A percentile compares a stretch with the other conserved stretches of the same genome.
Conservation (phyloP, 2,113 vertebrate genomes). For the Saguinus midas region DNA sequence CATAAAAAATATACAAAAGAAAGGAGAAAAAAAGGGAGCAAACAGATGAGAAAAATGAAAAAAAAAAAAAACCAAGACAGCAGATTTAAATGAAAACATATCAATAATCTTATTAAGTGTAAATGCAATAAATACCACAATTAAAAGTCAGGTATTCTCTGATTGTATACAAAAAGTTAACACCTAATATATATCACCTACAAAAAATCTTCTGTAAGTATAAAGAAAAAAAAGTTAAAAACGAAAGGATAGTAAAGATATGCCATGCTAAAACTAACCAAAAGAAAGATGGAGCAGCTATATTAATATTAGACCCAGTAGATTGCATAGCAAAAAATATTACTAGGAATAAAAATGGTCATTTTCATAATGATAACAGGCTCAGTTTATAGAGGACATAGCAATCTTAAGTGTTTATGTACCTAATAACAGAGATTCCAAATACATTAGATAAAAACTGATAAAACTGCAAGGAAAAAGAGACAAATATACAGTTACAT, state of each 20-base stretch:
- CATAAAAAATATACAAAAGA: not conserved
- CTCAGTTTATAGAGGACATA: not conserved
- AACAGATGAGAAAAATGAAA: not conserved
- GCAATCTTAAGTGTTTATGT: not conserved
- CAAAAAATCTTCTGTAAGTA: not conserved
- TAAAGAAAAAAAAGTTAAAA: not conserved
- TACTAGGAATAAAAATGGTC: not conserved
- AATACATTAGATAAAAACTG: not conserved
- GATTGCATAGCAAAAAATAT: constrained; percentile 1
- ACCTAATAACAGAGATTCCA: not conserved
- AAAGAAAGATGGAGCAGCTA: not conserved
- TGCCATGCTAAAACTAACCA: not conserved
- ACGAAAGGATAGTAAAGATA: not conserved
- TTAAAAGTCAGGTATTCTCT: not conserved
- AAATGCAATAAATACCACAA: not conserved
- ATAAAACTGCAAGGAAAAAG: not conserved
- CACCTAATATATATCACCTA: not conserved
- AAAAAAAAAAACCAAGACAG: not conserved
- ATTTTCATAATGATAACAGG: not conserved
- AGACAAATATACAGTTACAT: not conserved
- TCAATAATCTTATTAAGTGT: not conserved
- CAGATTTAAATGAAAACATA: not conserved
- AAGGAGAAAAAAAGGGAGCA: not conserved
- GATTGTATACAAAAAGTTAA: not conserved
- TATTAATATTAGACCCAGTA: constrained; percentile 4